phyloP scores from a whole-genome alignment of 2,113 vertebrate genomes.

The Peromyscus leucopus region DNA sequence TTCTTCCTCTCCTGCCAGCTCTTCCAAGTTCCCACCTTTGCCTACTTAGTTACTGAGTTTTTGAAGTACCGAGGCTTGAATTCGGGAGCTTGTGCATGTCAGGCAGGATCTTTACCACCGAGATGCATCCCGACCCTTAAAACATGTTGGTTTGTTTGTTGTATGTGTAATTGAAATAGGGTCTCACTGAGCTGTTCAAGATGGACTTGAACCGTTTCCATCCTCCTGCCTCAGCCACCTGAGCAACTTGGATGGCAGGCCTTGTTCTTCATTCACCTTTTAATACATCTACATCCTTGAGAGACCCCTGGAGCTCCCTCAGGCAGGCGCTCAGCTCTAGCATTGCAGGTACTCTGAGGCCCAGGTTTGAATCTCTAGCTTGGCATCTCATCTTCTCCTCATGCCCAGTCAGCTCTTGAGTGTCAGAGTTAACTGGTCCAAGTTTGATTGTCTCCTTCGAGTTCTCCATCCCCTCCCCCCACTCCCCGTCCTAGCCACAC shows the following conservation, averaged over 20 bases:
- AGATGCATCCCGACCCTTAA: background rate
- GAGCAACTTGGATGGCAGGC: background rate
- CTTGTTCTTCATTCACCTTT: background rate
- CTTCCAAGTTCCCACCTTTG: background rate
- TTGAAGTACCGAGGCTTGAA: background rate
- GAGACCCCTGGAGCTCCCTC: background rate
- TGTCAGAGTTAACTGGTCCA: background rate
- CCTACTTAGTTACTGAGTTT: background rate
- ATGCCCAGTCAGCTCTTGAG: accelerated
- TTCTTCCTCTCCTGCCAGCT: background rate
- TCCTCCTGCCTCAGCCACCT: background rate
- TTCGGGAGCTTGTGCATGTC: background rate
- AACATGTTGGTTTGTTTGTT: background rate
- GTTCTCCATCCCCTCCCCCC: background rate
- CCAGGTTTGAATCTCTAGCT: accelerated
- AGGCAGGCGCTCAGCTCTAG: background rate
- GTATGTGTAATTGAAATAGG: background rate
- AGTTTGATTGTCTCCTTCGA: background rate
- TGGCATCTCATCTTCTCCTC: background rate
- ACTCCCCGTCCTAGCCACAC: too few relatives aligned
- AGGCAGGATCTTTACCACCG: background rate
- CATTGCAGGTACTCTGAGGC: background rate
- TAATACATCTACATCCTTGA: background rate
- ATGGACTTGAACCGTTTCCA: background rate
- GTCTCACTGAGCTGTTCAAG: background rate